Percentiles rank a stretch among this genome's conserved stretches.
These are phyloP conservation scores for Microctonus aethiopoides DNA, from an alignment of 2,888 invertebrate genomes.

Conservation along the genomic window DNA sequence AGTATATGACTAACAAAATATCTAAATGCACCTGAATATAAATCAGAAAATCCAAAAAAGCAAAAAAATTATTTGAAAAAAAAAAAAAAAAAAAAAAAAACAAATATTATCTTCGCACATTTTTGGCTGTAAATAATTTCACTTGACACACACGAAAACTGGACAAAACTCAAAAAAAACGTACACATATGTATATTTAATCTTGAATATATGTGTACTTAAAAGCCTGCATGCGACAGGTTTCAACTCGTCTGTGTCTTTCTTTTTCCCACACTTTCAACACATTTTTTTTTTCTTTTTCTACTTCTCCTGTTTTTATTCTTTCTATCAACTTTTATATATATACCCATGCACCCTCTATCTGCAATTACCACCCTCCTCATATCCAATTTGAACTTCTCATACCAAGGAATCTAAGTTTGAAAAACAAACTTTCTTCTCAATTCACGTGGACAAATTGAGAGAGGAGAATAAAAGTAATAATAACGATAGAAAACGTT, in stretches of 20 bases:
- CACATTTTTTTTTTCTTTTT: slow-evolving; percentile 4
- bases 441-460: neutral
- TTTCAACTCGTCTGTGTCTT: slow-evolving; percentile 19
- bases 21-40: too few species aligned
- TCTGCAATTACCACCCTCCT: neutral
- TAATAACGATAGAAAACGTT: neutral
- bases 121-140: too few species aligned
- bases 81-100: too few species aligned
- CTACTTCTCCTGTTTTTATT: slow-evolving; percentile 24
- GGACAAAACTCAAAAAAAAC: slow-evolving; percentile 1
- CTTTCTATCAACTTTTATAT: neutral
- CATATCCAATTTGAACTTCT: neutral
- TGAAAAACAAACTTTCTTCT: neutral
- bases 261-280: slow-evolving; percentile 25
- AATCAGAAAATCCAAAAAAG: too few species aligned
- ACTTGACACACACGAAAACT: too few species aligned
- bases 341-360: neutral
- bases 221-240: slow-evolving; percentile 45
- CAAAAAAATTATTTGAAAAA: too few species aligned
- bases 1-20: too few species aligned
- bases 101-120: too few species aligned
- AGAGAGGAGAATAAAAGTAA: neutral
- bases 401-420: neutral
- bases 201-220: slow-evolving; percentile 43
- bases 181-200: neutral